Conservation (phyloP, 2,888 invertebrate genomes). For the Pristionchus japonicus region DNA sequence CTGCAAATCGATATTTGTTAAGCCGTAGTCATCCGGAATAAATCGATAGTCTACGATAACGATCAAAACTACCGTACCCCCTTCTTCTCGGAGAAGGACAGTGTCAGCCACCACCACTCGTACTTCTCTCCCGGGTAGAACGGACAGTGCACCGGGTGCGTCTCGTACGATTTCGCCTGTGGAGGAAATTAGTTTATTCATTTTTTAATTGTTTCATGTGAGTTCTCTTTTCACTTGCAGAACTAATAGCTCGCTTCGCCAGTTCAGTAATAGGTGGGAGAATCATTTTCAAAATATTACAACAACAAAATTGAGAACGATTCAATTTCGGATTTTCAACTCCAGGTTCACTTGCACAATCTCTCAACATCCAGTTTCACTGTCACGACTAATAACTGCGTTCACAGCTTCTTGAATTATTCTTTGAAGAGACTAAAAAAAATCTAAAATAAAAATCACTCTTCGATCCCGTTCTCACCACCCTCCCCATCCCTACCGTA, state of each 20-base stretch:
- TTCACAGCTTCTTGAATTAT: neutral
- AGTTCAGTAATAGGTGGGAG: too few relatives aligned
- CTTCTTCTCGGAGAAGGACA: constrained; percentile 85
- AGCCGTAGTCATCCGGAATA: neutral
- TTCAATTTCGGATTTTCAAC: too few relatives aligned
- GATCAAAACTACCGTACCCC: constrained; percentile 30
- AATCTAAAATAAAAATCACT: neutral
- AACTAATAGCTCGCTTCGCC: too few relatives aligned
- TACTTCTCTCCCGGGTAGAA: constrained; percentile 94
- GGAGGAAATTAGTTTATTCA: neutral
- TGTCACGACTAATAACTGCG: neutral
- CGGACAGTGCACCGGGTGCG: constrained; percentile 97
- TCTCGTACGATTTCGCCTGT: constrained; percentile 88
- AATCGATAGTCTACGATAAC: too few relatives aligned
- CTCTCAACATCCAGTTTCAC: neutral
- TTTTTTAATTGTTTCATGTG: too few relatives aligned
- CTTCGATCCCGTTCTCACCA: neutral
- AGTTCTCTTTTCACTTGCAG: too few relatives aligned
- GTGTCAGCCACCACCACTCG: constrained; percentile 99
- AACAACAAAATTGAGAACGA: too few relatives aligned
- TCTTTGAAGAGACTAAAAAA: neutral
- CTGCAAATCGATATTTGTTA: constrained; percentile 72
- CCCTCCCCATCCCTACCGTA: neutral
- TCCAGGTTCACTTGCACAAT: neutral
- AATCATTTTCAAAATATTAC: too few relatives aligned